These are phyloP conservation scores for Diplodus puntazzo DNA, from an alignment of 2,797 vertebrate genomes.

Conservation along the genomic window DNA sequence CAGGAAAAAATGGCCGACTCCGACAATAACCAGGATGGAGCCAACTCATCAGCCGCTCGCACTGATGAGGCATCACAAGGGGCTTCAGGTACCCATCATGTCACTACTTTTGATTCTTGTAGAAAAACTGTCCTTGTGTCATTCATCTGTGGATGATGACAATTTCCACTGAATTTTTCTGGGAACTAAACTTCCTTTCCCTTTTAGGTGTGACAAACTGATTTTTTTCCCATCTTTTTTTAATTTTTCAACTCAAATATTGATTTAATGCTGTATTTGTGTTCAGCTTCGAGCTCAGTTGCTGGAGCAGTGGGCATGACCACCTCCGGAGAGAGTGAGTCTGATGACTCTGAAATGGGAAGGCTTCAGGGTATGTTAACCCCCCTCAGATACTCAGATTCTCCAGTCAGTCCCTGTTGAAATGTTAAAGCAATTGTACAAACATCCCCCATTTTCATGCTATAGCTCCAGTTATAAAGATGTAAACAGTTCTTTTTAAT, in stretches of 20 bases:
- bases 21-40: slow-evolving; percentile 97
- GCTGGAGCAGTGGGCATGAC: slow-evolving; percentile 99
- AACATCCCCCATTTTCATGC: not conserved
- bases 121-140: not conserved
- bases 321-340: slow-evolving; percentile 99
- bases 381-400: not conserved
- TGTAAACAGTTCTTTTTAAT: not conserved
- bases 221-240: not conserved
- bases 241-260: not conserved
- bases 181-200: not conserved
- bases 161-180: not conserved
- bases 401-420: not conserved
- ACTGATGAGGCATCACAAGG: slow-evolving; percentile 97
- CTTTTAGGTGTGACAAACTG: not conserved
- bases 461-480: not conserved
- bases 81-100: slow-evolving; percentile 91
- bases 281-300: slow-evolving; percentile 97
- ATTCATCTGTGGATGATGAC: not conserved
- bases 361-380: slow-evolving; percentile 93
- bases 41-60: slow-evolving; percentile 95
- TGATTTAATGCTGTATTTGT: slow-evolving; percentile 14
- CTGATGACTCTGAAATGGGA: slow-evolving; percentile 99
- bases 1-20: slow-evolving; percentile 99
- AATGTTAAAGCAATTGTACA: not conserved
- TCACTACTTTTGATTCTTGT: not conserved